These are phyloP conservation scores for Hypothenemus hampei DNA, from an alignment of 1,140 invertebrate species.

Conservation along the genomic window DNA sequence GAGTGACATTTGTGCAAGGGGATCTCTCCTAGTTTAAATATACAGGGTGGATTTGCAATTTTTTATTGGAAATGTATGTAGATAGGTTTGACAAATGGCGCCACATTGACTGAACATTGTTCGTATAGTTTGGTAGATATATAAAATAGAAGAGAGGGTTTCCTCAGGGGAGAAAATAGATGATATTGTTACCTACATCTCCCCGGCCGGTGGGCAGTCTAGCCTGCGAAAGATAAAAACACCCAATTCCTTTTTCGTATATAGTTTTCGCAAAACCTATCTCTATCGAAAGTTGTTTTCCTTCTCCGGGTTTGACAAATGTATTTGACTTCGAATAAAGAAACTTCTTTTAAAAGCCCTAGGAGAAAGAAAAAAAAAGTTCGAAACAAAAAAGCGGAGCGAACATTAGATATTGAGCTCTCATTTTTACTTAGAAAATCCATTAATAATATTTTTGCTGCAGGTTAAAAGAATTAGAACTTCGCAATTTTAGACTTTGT, in stretches of 20 bases:
- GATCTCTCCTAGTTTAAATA: slow-evolving; percentile 2
- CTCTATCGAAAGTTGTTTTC: slow-evolving; percentile 33
- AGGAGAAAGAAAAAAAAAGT: slow-evolving; percentile 22
- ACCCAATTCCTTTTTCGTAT: slow-evolving; percentile 22
- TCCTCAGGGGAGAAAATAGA: slow-evolving; percentile 28
- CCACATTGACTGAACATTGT: slow-evolving; percentile 16
- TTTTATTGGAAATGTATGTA: background rate
- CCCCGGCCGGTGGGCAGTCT: slow-evolving; percentile 31
- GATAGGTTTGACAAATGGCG: slow-evolving; percentile 18
- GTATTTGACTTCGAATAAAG: slow-evolving; percentile 30
- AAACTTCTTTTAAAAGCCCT: slow-evolving; percentile 25
- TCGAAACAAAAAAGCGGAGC: slow-evolving; percentile 23
- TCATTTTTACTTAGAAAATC: slow-evolving; percentile 39
- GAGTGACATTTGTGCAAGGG: slow-evolving; percentile 17
- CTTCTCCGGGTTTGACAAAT: slow-evolving; percentile 32
- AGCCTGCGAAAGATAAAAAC: slow-evolving; percentile 34
- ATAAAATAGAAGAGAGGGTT: slow-evolving; percentile 20
- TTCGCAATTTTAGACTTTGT: slow-evolving; percentile 35
- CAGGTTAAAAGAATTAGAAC: slow-evolving; percentile 40
- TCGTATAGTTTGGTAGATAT: no score
- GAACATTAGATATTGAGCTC: slow-evolving; percentile 31
- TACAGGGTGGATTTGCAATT: slow-evolving; percentile 1
- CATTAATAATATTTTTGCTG: slow-evolving; percentile 41
- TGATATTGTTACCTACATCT: slow-evolving; percentile 39
- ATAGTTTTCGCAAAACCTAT: slow-evolving; percentile 25